Base-by-base conservation (phyloP, 2,113 vertebrate genomes). In the Carollia perspicillata region DNA sequence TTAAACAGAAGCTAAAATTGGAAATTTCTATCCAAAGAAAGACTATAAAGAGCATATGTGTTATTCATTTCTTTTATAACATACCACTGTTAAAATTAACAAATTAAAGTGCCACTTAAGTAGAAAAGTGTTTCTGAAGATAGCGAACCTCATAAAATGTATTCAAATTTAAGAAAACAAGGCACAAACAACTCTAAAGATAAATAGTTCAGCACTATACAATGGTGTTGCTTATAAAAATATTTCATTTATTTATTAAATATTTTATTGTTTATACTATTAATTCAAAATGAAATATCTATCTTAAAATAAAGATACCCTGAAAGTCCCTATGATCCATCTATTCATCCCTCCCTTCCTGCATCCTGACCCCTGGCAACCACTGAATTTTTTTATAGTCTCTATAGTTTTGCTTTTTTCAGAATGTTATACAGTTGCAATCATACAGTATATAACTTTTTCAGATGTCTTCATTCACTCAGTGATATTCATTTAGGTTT, bases 141-240 rank as follows among this genome's bases (percentile, higher is more conserved):
- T 6, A 47, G 40, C 10, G 5, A 71, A 68, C 4, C 33, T 10
- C 58, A 75, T 4, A 58, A 89, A 85, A 44, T 60, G 6, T 4
- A 33, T 23, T 72, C 84, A 68, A 97, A 72, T 37, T 22, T 83
- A 86, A 96, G n/a, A 58, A 84, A 84, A 90, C n/a, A 94, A 84
- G 86, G 1, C 5, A 60, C 14, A 5, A 88, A 71, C 4, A 55
- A 81, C 8, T 92, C 18, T 90, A 80, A 30, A 87, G 4, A 86
- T 55, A 6, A 88, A 6, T 58, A 33, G 6, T 53, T 84, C 18
- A 49, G 28, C 80, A 66, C 7, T 44, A 37, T 0, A 74, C 35
- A 69, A 77, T 74, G 12, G 33, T 47, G 63, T 53, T 7, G 65
- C 11, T 22, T 71, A 30, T 20, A 87, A 79, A 42, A 42, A 26